phyloP scores from a whole-genome alignment of 2,888 invertebrate species.

The Drosophila basisetae region DNA sequence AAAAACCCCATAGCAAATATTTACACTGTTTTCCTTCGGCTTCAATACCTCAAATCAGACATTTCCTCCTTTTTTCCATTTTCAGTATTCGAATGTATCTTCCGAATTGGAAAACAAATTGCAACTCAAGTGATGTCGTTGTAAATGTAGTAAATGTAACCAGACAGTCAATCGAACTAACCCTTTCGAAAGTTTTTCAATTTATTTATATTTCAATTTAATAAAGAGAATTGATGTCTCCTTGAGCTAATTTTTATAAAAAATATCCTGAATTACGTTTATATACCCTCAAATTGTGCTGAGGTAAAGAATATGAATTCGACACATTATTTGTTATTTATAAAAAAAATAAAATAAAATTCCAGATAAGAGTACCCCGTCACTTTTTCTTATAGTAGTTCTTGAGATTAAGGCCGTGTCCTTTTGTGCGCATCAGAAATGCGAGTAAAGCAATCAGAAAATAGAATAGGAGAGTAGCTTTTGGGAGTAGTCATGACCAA shows the following conservation, averaged over 20 bases:
- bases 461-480: conserved; percentile 30
- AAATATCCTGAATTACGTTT: background rate
- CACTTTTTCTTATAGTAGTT: background rate
- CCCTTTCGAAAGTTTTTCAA: background rate
- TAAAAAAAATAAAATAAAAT: background rate
- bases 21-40: conserved; percentile 12
- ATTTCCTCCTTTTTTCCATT: background rate
- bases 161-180: background rate
- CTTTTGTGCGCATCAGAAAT: conserved; percentile 14
- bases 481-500: conserved; percentile 6
- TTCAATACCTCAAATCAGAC: conserved; percentile 12
- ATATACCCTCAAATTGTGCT: background rate
- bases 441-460: conserved; percentile 37
- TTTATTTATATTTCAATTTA: background rate
- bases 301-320: no score
- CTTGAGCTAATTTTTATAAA: background rate
- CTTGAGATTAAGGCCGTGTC: background rate
- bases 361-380: background rate
- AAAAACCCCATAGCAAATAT: conserved; percentile 28
- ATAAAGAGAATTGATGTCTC: background rate
- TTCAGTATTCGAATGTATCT: background rate
- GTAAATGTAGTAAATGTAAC: background rate
- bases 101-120: conserved; percentile 11
- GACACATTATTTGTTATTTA: no score
- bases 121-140: background rate